Percentiles rank a stretch among this genome's conserved stretches.
phyloP scores from a whole-genome alignment of 2,797 vertebrate genomes.

The Crenuchus spilurus region DNA sequence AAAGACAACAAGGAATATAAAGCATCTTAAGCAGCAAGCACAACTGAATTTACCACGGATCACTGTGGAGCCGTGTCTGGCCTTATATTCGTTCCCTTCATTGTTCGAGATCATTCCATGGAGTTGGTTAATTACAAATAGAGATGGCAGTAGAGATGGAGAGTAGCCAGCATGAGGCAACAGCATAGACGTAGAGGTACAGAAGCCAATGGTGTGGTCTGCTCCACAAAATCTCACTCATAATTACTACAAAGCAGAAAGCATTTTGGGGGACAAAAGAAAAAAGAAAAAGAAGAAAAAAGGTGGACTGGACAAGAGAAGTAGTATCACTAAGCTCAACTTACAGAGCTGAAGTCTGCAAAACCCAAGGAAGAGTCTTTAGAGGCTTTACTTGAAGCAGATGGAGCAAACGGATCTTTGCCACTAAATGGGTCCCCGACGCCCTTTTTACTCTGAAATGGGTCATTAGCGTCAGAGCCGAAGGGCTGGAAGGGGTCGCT shows the following conservation, averaged over 20 bases:
- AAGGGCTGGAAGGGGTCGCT: constrained; percentile 96
- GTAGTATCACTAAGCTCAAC: constrained; percentile 86
- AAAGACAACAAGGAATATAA: not conserved
- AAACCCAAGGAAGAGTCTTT: constrained; percentile 87
- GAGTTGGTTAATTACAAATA: constrained; percentile 49
- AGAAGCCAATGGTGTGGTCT: constrained; percentile 58
- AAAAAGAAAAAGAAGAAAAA: constrained; percentile 50
- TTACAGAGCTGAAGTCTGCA: constrained; percentile 94
- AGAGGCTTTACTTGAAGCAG: constrained; percentile 91
- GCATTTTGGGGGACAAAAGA: constrained; percentile 36
- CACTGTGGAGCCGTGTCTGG: not conserved
- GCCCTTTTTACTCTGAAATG: constrained; percentile 92
- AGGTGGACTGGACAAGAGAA: constrained; percentile 66
- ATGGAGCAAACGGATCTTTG: constrained; percentile 93
- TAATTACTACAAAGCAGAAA: constrained; percentile 42
- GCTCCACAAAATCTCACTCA: constrained; percentile 50
- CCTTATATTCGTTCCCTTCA: not conserved
- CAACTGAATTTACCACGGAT: constrained; percentile 1
- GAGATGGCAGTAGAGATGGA: constrained; percentile 57
- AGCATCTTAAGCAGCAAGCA: not conserved
- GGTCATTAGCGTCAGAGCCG: constrained; percentile 84
- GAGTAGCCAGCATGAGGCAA: constrained; percentile 55
- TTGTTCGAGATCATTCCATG: constrained; percentile 22
- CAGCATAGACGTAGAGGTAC: constrained; percentile 48
- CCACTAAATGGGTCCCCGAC: constrained; percentile 95